Evolutionary conservation across 2,888 invertebrate genomes (phyloP).

Genomic region (Dorcus hopei): DNA sequence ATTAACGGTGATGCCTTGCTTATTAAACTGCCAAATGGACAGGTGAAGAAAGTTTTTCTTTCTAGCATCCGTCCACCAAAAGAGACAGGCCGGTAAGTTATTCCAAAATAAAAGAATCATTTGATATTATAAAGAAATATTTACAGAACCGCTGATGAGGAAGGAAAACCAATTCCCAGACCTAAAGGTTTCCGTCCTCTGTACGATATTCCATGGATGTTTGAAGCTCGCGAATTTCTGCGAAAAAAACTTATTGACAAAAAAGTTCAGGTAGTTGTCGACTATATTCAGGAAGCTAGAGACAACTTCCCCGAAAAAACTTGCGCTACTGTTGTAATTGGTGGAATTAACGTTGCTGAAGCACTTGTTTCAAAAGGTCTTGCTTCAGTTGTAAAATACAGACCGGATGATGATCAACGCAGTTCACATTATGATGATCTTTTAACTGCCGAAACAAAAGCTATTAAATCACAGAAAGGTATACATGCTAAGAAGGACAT

Average conservation of each 20-base stretch:
- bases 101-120: too few species aligned
- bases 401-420: constrained; percentile 94
- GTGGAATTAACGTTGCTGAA: constrained; percentile 90
- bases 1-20: constrained; percentile 92
- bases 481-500: constrained; percentile 86
- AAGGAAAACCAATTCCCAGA: constrained; percentile 64
- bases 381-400: constrained; percentile 88
- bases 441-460: constrained; percentile 89
- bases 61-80: constrained; percentile 94
- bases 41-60: constrained; percentile 87
- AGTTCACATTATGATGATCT: constrained; percentile 92
- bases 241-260: constrained; percentile 95
- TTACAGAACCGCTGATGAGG: constrained; percentile 59
- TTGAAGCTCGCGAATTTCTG: constrained; percentile 95
- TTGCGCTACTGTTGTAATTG: constrained; percentile 88
- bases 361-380: constrained; percentile 88
- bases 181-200: constrained; percentile 82
- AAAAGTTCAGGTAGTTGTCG: constrained; percentile 86
- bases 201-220: constrained; percentile 99
- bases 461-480: constrained; percentile 79
- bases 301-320: constrained; percentile 93
- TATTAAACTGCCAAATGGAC: constrained; percentile 75
- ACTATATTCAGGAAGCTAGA: constrained; percentile 94
- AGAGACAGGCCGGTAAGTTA: constrained; percentile 53
- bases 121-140: not conserved